phyloP scores from a whole-genome alignment of 2,888 invertebrate genomes.

The Drosophila neonasuta region DNA sequence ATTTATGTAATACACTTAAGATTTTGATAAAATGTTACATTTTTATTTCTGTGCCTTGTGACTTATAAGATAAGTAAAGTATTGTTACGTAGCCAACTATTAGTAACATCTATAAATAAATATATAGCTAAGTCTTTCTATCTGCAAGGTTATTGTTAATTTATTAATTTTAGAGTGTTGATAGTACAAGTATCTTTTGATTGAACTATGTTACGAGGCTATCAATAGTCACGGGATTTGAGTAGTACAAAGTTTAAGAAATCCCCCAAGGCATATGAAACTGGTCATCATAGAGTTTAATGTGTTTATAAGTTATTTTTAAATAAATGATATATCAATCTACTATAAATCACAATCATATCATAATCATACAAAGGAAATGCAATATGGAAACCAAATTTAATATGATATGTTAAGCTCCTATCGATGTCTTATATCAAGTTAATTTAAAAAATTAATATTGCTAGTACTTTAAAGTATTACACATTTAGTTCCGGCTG shows the following conservation, averaged over 20 bases:
- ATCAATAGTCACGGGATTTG: neutral
- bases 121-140: slow-evolving; percentile 2
- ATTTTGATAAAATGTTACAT: slow-evolving; percentile 10
- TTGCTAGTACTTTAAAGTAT: too few relatives aligned
- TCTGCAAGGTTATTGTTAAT: neutral
- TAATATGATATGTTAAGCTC: too few relatives aligned
- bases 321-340: too few relatives aligned
- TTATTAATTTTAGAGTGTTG: slow-evolving; percentile 4
- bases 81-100: neutral
- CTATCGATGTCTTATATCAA: too few relatives aligned
- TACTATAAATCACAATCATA: too few relatives aligned
- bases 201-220: neutral
- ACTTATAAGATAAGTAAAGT: slow-evolving; percentile 3
- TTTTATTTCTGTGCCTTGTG: slow-evolving; percentile 3
- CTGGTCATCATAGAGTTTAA: too few relatives aligned
- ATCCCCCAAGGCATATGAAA: neutral
- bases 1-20: neutral
- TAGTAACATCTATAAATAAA: slow-evolving; percentile 7
- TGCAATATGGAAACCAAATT: too few relatives aligned
- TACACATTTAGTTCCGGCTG: neutral
- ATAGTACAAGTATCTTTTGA: neutral
- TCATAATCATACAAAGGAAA: too few relatives aligned
- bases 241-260: slow-evolving; percentile 2
- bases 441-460: too few relatives aligned
- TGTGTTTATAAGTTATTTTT: too few relatives aligned